Conservation (phyloP, 1,140 invertebrate species). For the Xylocopa sonorina region DNA sequence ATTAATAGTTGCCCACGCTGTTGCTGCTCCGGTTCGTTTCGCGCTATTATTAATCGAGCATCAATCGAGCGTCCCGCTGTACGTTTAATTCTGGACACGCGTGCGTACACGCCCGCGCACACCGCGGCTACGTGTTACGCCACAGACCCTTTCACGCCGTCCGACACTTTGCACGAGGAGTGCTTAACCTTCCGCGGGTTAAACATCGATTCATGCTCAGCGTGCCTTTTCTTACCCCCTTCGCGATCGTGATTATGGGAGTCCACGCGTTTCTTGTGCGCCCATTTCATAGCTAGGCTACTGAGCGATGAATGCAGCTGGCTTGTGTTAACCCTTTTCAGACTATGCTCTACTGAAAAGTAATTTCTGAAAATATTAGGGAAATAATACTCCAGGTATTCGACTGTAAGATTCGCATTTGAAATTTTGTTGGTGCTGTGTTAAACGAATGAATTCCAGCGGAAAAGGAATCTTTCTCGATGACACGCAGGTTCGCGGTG, state of each 20-base stretch:
- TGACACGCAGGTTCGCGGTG: not conserved
- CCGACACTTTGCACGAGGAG: not conserved
- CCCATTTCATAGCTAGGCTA: not conserved
- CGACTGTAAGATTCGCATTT: too few species aligned
- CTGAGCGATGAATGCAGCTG: too few species aligned
- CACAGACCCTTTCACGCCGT: slow-evolving; percentile 16
- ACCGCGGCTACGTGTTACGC: not conserved
- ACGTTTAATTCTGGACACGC: slow-evolving; percentile 33
- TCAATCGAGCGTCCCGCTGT: slow-evolving; percentile 45
- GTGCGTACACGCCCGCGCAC: slow-evolving; percentile 15
- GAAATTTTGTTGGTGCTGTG: too few species aligned
- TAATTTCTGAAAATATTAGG: too few species aligned
- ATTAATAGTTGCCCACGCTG: slow-evolving; percentile 34
- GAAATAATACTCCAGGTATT: too few species aligned
- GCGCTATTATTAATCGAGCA: slow-evolving; percentile 41
- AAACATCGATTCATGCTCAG: not conserved
- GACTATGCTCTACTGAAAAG: too few species aligned
- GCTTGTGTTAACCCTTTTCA: too few species aligned
- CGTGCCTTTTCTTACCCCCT: not conserved
- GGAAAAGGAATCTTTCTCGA: not conserved
- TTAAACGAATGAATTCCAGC: not conserved
- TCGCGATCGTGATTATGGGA: not conserved
- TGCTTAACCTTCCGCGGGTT: not conserved
- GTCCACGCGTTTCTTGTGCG: not conserved
- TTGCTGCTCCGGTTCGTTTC: slow-evolving; percentile 8